phyloP scores from a whole-genome alignment of 2,113 vertebrate species.

The Rhinoderma darwinii region DNA sequence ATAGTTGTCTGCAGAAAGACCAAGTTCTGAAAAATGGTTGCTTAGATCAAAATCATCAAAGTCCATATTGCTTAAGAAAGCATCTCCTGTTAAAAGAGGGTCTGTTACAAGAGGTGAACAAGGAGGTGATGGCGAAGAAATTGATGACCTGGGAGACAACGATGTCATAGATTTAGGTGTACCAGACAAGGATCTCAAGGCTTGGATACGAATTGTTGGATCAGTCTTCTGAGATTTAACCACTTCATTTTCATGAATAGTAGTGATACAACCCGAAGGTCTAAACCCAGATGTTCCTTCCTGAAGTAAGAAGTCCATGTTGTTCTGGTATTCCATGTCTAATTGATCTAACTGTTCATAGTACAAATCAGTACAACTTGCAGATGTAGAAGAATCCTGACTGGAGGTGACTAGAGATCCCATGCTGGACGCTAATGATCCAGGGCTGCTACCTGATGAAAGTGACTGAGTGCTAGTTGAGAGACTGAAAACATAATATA shows the following conservation, averaged over 20 bases:
- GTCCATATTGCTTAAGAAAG: conserved; percentile 77
- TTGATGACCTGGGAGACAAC: conserved; percentile 90
- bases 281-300: conserved; percentile 82
- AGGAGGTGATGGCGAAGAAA: conserved; percentile 93
- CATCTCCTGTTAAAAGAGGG: conserved; percentile 80
- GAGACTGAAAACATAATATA: conserved; percentile 74
- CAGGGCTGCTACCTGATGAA: conserved; percentile 92
- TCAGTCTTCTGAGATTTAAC: conserved; percentile 74
- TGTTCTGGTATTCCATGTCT: conserved; percentile 89
- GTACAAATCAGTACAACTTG: conserved; percentile 93
- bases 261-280: conserved; percentile 91
- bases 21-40: conserved; percentile 77
- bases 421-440: conserved; percentile 90
- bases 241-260: conserved; percentile 93
- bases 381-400: conserved; percentile 88
- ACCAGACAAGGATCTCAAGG: conserved; percentile 80
- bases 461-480: conserved; percentile 94
- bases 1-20: conserved; percentile 67
- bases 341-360: conserved; percentile 84
- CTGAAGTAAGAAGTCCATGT: conserved; percentile 88
- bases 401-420: conserved; percentile 91
- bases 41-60: conserved; percentile 80
- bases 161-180: conserved; percentile 92
- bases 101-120: conserved; percentile 89
- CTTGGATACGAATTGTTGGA: conserved; percentile 73